A percentile compares a stretch with the other conserved stretches of the same genome.
These are phyloP conservation scores for Oppia nitens DNA, from an alignment of 1,140 invertebrate species.

Conservation along the genomic window DNA sequence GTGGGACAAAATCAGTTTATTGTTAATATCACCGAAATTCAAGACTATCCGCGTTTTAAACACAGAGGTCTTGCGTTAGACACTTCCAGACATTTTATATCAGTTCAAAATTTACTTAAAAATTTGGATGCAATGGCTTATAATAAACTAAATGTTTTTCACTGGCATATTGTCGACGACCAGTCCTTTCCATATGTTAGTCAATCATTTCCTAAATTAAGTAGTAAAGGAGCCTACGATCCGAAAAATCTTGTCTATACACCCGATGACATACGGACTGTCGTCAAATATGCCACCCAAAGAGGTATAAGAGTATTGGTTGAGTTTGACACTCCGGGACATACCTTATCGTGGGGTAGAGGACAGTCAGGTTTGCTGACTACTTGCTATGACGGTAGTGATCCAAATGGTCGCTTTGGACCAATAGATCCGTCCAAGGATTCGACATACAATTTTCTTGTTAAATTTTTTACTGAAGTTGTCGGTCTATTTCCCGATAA, in stretches of 20 bases:
- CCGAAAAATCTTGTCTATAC: slow-evolving; percentile 22
- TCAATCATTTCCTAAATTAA: slow-evolving; percentile 43
- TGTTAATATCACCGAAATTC: slow-evolving; percentile 36
- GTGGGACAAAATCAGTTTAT: slow-evolving; percentile 24
- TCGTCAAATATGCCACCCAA: slow-evolving; percentile 29
- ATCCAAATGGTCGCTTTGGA: slow-evolving; percentile 41
- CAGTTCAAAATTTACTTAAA: slow-evolving; percentile 40
- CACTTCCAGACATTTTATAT: slow-evolving; percentile 61
- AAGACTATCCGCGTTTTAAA: slow-evolving; percentile 50
- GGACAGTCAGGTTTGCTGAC: slow-evolving; percentile 26
- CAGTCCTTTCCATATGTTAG: slow-evolving; percentile 76
- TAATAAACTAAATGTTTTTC: slow-evolving; percentile 80
- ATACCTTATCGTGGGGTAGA: slow-evolving; percentile 31
- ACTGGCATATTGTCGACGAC: slow-evolving; percentile 88
- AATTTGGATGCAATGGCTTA: slow-evolving; percentile 59
- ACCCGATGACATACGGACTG: slow-evolving; percentile 25
- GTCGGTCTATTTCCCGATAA: slow-evolving; percentile 48
- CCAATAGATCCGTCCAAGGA: slow-evolving; percentile 54
- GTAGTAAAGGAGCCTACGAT: slow-evolving; percentile 5
- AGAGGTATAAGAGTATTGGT: slow-evolving; percentile 31
- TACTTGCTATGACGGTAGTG: slow-evolving; percentile 10
- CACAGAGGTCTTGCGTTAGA: slow-evolving; percentile 64
- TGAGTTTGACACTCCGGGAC: slow-evolving; percentile 32
- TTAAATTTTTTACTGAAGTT: slow-evolving; percentile 49
- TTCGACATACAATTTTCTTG: slow-evolving; percentile 46